Conservation (phyloP, 2,797 vertebrate genomes). For the Alcedo quadribrachys region DNA sequence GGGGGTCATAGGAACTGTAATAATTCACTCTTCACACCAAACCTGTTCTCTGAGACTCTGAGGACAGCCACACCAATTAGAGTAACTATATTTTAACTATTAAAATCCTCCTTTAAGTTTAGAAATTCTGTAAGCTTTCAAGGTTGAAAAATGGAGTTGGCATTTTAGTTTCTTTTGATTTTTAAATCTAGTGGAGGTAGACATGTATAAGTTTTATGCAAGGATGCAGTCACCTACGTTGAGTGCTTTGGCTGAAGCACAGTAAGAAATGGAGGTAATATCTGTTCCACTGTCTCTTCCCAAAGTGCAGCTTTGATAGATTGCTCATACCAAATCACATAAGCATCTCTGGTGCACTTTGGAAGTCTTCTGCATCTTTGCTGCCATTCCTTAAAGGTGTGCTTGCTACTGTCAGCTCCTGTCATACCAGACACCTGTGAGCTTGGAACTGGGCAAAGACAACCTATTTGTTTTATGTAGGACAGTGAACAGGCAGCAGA, state of each 20-base stretch:
- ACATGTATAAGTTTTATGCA: not conserved
- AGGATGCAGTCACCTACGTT: not conserved
- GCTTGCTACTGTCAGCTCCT: not conserved
- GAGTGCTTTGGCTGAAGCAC: not conserved
- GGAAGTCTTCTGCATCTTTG: not conserved
- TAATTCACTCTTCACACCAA: not conserved
- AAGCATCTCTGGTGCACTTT: not conserved
- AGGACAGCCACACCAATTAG: not conserved
- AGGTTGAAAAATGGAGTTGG: not conserved
- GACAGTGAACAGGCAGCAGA: constrained; percentile 43
- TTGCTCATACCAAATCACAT: not conserved
- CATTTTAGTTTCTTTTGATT: not conserved
- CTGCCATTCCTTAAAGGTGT: constrained; percentile 12
- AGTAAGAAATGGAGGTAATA: not conserved
- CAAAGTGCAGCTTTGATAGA: not conserved
- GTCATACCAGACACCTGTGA: not conserved
- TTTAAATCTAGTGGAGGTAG: not conserved
- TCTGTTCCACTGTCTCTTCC: not conserved
- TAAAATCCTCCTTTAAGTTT: not conserved
- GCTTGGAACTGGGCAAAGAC: constrained; percentile 13
- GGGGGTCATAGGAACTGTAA: not conserved
- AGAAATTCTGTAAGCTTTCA: not conserved
- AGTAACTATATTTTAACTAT: not conserved
- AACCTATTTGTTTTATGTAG: constrained; percentile 46
- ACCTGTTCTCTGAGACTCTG: not conserved